Evolutionary conservation across 2,888 invertebrate species (phyloP).

Genomic region (Ecliptopera silaceata): DNA sequence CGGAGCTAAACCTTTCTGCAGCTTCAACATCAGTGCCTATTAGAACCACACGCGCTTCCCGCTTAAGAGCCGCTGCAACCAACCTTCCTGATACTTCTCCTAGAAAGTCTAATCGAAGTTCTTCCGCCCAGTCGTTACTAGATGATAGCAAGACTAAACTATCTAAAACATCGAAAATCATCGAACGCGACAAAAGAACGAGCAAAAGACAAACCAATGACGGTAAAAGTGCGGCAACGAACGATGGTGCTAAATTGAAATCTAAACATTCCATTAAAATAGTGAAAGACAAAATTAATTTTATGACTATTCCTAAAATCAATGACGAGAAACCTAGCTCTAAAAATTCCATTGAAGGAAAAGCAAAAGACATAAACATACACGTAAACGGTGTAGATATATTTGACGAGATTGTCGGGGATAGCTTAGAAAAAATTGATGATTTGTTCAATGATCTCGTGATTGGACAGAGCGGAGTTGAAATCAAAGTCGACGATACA

Average conservation of each 20-base stretch:
- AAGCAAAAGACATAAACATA: slow-evolving; percentile 49
- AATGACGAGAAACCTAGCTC: slow-evolving; percentile 61
- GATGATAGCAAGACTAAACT: slow-evolving; percentile 66
- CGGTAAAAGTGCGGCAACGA: slow-evolving; percentile 64
- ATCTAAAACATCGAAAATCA: slow-evolving; percentile 63
- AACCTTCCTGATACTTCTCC: slow-evolving; percentile 60
- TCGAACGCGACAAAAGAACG: slow-evolving; percentile 71
- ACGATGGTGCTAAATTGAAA: slow-evolving; percentile 80
- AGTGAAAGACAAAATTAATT: slow-evolving; percentile 78
- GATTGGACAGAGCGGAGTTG: slow-evolving; percentile 48
- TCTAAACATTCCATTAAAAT: slow-evolving; percentile 79
- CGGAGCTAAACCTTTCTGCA: slow-evolving; percentile 72
- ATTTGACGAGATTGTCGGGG: slow-evolving; percentile 66
- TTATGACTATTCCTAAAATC: slow-evolving; percentile 69
- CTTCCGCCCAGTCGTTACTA: slow-evolving; percentile 68
- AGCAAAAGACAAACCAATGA: slow-evolving; percentile 65
- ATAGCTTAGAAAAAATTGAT: slow-evolving; percentile 66
- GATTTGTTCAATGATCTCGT: slow-evolving; percentile 70
- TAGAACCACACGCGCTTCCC: slow-evolving; percentile 88
- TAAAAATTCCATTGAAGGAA: slow-evolving; percentile 53
- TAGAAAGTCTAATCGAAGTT: slow-evolving; percentile 70
- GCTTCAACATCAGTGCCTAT: slow-evolving; percentile 81
- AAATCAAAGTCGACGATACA: slow-evolving; percentile 51
- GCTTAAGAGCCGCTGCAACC: slow-evolving; percentile 86
- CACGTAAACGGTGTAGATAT: slow-evolving; percentile 64